Evolutionary conservation across 2,888 invertebrate genomes (phyloP).

Genomic region (Tipula lateralis): DNA sequence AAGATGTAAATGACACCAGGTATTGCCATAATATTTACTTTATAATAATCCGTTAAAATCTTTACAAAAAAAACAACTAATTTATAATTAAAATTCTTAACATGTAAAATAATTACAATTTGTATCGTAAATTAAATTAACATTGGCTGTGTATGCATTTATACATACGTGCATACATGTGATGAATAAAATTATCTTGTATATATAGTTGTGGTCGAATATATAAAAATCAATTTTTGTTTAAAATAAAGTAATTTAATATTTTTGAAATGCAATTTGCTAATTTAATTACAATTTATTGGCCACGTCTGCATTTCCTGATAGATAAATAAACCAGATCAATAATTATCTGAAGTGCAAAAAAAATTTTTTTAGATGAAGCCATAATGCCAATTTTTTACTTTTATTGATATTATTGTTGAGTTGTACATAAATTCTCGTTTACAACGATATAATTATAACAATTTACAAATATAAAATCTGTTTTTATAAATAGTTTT

Average conservation of each 20-base stretch:
- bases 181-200: background rate
- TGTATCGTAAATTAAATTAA: background rate
- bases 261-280: background rate
- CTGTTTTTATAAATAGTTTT: conserved; percentile 1
- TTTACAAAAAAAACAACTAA: background rate
- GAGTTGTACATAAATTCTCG: too few relatives aligned
- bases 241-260: background rate
- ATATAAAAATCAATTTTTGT: background rate
- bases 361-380: background rate
- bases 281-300: background rate
- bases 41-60: background rate
- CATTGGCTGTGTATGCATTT: background rate
- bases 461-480: background rate
- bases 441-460: background rate
- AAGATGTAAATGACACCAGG: background rate
- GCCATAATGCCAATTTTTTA: background rate
- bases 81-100: background rate
- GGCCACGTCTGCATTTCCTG: background rate
- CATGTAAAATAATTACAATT: background rate
- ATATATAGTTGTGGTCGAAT: background rate
- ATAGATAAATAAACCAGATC: background rate
- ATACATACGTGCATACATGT: background rate
- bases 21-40: background rate
- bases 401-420: background rate
- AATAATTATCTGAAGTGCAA: background rate